Conservation (phyloP, 1,140 invertebrate genomes). For the Portunus trituberculatus region DNA sequence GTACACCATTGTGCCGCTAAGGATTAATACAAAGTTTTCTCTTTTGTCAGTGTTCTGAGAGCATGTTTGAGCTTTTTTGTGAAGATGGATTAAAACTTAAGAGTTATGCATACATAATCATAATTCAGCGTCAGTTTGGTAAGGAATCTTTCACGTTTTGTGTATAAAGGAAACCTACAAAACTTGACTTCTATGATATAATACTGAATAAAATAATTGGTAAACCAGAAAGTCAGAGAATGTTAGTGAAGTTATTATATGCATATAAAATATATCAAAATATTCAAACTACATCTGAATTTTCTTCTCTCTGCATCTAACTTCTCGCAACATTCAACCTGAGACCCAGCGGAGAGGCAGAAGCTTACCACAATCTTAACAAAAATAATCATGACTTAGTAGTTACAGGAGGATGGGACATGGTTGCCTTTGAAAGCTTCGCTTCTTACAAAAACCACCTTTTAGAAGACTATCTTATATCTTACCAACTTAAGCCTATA, state of each 20-base stretch:
- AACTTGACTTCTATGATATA: background rate
- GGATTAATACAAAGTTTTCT: background rate
- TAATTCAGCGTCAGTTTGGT: background rate
- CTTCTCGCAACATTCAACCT: slow-evolving; percentile 44
- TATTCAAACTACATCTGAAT: slow-evolving; percentile 48
- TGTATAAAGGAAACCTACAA: background rate
- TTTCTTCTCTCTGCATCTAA: slow-evolving; percentile 52
- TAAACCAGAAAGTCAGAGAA: slow-evolving; percentile 34
- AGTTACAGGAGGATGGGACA: slow-evolving; percentile 37
- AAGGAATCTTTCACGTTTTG: background rate
- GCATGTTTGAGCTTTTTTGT: slow-evolving; percentile 11
- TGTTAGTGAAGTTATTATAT: slow-evolving; percentile 35
- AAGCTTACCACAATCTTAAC: slow-evolving; percentile 37
- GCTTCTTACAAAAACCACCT: slow-evolving; percentile 37
- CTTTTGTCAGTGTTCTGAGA: background rate
- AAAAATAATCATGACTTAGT: slow-evolving; percentile 55
- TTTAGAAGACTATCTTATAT: slow-evolving; percentile 56
- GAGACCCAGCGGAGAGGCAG: slow-evolving; percentile 38
- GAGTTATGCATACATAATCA: background rate
- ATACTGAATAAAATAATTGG: slow-evolving; percentile 37
- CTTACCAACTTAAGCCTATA: slow-evolving; percentile 54
- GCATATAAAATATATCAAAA: slow-evolving; percentile 42
- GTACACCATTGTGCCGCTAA: background rate
- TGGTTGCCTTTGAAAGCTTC: slow-evolving; percentile 38
- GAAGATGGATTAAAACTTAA: background rate